phyloP scores from a whole-genome alignment of 2,888 invertebrate species.

The Diaperis boleti region DNA sequence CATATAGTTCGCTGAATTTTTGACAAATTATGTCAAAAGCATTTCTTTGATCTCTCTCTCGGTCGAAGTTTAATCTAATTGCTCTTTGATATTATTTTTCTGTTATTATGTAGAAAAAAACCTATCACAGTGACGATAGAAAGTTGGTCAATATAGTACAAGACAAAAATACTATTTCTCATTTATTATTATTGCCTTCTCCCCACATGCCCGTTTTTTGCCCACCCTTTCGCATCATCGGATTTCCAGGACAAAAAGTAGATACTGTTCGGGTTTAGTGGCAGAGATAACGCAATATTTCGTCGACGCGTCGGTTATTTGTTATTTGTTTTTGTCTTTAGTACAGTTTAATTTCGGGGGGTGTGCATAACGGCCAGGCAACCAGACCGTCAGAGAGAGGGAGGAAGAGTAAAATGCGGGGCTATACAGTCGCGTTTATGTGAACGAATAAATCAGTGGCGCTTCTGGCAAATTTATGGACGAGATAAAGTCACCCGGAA shows the following conservation, averaged over 20 bases:
- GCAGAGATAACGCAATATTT: constrained; percentile 28
- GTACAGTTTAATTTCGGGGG: constrained; percentile 37
- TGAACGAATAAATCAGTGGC: constrained; percentile 68
- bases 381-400: constrained; percentile 24
- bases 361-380: constrained; percentile 29
- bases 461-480: constrained; percentile 68
- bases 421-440: constrained; percentile 63
- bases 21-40: too few species aligned
- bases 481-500: constrained; percentile 68
- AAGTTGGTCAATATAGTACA: too few species aligned
- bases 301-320: constrained; percentile 38
- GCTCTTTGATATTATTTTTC: too few species aligned
- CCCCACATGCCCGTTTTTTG: constrained; percentile 13
- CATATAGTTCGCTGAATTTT: too few species aligned
- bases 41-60: too few species aligned
- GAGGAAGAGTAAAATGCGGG: constrained; percentile 37
- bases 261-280: constrained; percentile 34
- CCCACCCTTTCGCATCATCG: constrained; percentile 13
- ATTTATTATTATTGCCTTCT: neutral
- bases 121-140: too few species aligned
- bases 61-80: too few species aligned
- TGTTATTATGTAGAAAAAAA: too few species aligned
- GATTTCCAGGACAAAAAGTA: constrained; percentile 23
- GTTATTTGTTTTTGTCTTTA: constrained; percentile 41
- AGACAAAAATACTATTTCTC: constrained; percentile 6